Conservation (phyloP, 2,888 invertebrate genomes). For the Nezara viridula region DNA sequence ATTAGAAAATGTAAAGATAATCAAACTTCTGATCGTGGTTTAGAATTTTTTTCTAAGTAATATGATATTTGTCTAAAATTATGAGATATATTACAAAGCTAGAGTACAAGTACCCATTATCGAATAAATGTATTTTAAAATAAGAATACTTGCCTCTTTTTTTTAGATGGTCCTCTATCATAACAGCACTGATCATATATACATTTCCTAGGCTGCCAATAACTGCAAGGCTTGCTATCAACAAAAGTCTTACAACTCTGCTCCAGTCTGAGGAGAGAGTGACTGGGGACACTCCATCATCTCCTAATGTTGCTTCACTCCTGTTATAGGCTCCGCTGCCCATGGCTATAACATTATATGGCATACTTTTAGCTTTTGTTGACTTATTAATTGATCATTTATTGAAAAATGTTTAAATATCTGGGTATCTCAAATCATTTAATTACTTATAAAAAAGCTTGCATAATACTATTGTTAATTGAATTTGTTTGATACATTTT, state of each 20-base stretch:
- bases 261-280: slow-evolving; percentile 79
- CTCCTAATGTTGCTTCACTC: slow-evolving; percentile 55
- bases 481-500: too few species aligned
- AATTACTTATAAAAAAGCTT: not conserved
- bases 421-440: not conserved
- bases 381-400: not conserved
- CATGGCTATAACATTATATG: slow-evolving; percentile 16
- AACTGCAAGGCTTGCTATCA: slow-evolving; percentile 76
- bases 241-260: slow-evolving; percentile 76
- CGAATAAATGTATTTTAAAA: not conserved
- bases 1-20: too few species aligned
- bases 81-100: too few species aligned
- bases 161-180: slow-evolving; percentile 79
- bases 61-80: too few species aligned
- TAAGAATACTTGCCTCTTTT: slow-evolving; percentile 73
- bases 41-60: too few species aligned
- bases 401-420: not conserved
- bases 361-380: not conserved
- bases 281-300: slow-evolving; percentile 74
- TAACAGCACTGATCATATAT: slow-evolving; percentile 81
- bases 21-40: too few species aligned
- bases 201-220: slow-evolving; percentile 81
- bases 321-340: slow-evolving; percentile 29
- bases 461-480: too few species aligned
- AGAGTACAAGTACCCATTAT: not conserved